Base-by-base conservation (phyloP, 2,888 invertebrate species). In the Octodonta nipae region DNA sequence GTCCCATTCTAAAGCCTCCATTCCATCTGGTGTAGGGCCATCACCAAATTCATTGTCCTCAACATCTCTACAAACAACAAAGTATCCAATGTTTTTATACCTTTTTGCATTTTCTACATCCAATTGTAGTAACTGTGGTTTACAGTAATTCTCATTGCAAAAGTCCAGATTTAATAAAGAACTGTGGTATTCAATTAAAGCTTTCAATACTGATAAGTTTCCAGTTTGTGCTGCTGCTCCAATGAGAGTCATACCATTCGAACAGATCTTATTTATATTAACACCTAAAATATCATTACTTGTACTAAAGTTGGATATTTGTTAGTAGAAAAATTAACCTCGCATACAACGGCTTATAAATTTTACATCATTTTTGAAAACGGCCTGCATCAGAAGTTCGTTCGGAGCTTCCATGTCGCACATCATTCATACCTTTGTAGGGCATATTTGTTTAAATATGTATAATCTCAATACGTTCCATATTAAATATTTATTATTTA, bases 1-100 rank as follows among this genome's bases (percentile, higher is more conserved):
- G 54, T 81, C 80, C 81, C 82, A 82, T 54, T 81, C 79, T 24
- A 82, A 60, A 28, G 73, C 76, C 46, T 73, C 73, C 71, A 72
- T 73, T 8, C 70, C 60, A 38, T 60, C 59, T 15, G 60, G 57
- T 12, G 61, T 61, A 6, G 58, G 60, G 2, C 60, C 61, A 43
- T 60, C 60, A 4, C 58, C 60, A 40, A 61, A 56, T 38, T 58
- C 56, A 32, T 49, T 54, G 22, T 60, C 58, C 15, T 61, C 60
- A 5, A 54, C 26, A 40, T 65, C 65, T 36, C 59, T 54, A 37
- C 62, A 60, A 5, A 65, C 61, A 3, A 67, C 61, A 50, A 65
- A 67, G 45, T 66, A 66, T 10, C 65, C 65, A 34, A 63, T 58
- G 43, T 66, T 66, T 39, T 57, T 59, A 32, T 49, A 49, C 38